A percentile compares a stretch with the other conserved stretches of the same genome.
Evolutionary conservation across 2,113 vertebrate species (phyloP).

Genomic region (Rhynchopsitta pachyrhyncha): DNA sequence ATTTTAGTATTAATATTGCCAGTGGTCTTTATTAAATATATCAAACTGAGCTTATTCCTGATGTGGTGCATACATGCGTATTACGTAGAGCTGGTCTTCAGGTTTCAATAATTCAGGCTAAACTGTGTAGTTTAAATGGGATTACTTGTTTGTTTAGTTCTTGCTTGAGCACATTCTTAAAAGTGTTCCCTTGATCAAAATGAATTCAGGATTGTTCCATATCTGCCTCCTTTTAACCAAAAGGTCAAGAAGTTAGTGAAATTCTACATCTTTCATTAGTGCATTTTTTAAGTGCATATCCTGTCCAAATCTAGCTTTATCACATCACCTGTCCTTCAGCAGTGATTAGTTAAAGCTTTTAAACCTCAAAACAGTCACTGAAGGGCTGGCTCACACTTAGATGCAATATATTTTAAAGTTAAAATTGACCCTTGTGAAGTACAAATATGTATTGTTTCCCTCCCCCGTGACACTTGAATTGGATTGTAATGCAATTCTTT

Average conservation of each 20-base stretch:
- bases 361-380: background rate
- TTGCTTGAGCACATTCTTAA: background rate
- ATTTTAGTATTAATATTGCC: constrained; percentile 73
- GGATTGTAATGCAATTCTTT: background rate
- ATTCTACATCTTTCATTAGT: background rate
- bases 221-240: background rate
- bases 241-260: background rate
- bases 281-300: background rate
- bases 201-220: background rate
- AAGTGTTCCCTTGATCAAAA: background rate
- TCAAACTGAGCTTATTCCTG: background rate
- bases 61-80: background rate
- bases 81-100: background rate
- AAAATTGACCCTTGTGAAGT: background rate
- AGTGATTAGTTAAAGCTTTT: background rate
- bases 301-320: background rate
- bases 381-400: background rate
- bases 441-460: background rate
- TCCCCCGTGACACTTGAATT: background rate
- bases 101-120: background rate
- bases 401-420: background rate
- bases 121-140: background rate
- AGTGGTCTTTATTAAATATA: background rate
- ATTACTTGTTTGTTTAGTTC: background rate
- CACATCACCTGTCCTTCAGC: background rate